These are phyloP conservation scores for Dasyprocta punctata DNA, from an alignment of 2,113 vertebrate species.

Conservation along the genomic window DNA sequence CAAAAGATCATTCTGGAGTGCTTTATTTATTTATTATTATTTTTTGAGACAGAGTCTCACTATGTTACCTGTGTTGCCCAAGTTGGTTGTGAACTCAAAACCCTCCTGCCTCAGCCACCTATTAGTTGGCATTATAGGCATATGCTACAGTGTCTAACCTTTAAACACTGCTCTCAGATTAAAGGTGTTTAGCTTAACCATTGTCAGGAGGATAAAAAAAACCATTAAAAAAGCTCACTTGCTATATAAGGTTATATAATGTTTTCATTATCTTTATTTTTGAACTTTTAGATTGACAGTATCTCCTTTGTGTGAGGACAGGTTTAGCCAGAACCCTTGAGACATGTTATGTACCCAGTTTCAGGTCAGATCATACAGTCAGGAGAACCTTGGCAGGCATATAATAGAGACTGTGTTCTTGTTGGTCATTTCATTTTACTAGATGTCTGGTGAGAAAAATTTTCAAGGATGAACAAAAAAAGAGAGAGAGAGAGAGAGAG, in stretches of 20 bases:
- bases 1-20: not conserved
- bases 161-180: not conserved
- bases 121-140: not conserved
- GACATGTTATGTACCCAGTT: not conserved
- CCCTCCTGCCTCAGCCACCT: not conserved
- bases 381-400: not conserved
- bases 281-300: not conserved
- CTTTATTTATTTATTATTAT: not conserved
- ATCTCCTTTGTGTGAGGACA: not conserved
- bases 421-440: constrained; percentile 15
- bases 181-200: constrained; percentile 14
- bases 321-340: not conserved
- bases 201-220: not conserved
- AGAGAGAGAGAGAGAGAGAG: too few species aligned
- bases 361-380: not conserved
- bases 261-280: not conserved
- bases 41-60: not conserved
- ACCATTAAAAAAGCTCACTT: not conserved
- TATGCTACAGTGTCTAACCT: not conserved
- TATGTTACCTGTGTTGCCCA: not conserved
- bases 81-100: not conserved
- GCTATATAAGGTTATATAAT: not conserved
- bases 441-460: constrained; percentile 11
- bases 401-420: not conserved
- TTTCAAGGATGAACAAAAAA: not conserved